Percentiles rank a stretch among this genome's conserved stretches.
Conservation (phyloP, 2,113 vertebrate genomes). For the Hippocampus zosterae region DNA sequence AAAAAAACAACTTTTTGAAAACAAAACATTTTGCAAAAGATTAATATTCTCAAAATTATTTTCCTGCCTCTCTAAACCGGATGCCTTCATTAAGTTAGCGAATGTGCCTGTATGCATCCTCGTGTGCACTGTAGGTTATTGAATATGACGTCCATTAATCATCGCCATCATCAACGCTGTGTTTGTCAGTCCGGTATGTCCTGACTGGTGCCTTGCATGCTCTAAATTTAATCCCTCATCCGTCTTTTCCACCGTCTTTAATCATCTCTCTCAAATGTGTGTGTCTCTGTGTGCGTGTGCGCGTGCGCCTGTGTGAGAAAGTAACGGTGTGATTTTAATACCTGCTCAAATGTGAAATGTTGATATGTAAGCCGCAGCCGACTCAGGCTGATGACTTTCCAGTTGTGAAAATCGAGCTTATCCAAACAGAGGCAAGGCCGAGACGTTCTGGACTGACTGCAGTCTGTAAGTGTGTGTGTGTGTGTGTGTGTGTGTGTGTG, state of each 20-base stretch:
- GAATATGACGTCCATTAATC: constrained; percentile 49
- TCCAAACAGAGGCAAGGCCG: constrained; percentile 62
- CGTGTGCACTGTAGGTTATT: constrained; percentile 19
- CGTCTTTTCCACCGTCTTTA: constrained; percentile 20
- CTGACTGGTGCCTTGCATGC: constrained; percentile 36
- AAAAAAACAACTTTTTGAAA: too few relatives aligned
- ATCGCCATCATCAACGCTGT: constrained; percentile 33
- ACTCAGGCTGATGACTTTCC: constrained; percentile 72
- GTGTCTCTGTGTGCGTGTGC: constrained; percentile 4
- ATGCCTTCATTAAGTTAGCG: not conserved
- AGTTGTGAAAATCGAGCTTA: constrained; percentile 75
- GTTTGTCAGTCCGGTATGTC: constrained; percentile 41
- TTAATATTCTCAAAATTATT: too few relatives aligned
- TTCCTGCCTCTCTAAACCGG: not conserved
- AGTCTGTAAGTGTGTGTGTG: constrained; percentile 32
- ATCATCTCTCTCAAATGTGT: constrained; percentile 22
- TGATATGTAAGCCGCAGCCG: constrained; percentile 64
- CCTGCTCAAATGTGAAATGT: constrained; percentile 66
- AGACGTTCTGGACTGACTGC: constrained; percentile 58
- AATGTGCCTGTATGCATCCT: not conserved
- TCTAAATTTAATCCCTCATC: constrained; percentile 44
- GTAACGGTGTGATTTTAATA: constrained; percentile 64
- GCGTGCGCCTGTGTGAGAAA: constrained; percentile 13
- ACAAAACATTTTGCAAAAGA: too few relatives aligned
- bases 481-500: constrained; percentile 30